Evolutionary conservation across 2,888 invertebrate species (phyloP).

Genomic region (Lasiommata megera): DNA sequence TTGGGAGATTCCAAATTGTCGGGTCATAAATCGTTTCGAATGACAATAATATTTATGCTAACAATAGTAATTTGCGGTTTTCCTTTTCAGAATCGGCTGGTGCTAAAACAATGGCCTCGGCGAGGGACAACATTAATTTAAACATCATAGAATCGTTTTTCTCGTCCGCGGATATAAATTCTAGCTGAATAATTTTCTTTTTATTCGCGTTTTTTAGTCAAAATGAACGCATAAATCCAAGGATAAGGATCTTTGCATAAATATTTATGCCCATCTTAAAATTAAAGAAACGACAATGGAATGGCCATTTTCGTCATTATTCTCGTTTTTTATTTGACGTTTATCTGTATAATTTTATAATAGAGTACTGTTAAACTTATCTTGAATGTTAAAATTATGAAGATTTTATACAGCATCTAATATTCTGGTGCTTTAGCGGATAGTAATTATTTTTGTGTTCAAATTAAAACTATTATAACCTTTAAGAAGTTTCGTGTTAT

Average conservation of each 20-base stretch:
- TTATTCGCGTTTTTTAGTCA: slow-evolving; percentile 37
- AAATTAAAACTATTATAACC: neutral
- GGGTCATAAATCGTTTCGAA: too few species aligned
- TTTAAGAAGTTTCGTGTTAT: too few species aligned
- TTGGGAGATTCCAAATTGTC: too few species aligned
- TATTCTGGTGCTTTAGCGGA: too few species aligned
- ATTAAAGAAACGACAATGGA: slow-evolving; percentile 32
- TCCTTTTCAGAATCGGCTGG: slow-evolving; percentile 12
- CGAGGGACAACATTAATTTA: slow-evolving; percentile 45
- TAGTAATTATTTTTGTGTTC: too few species aligned
- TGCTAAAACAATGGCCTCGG: slow-evolving; percentile 41
- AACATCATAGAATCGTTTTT: slow-evolving; percentile 46
- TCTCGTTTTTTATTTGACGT: slow-evolving; percentile 21
- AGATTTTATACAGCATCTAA: neutral
- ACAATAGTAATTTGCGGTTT: neutral
- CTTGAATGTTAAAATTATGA: slow-evolving; percentile 1
- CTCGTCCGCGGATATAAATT: slow-evolving; percentile 45
- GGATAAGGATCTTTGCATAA: slow-evolving; percentile 45
- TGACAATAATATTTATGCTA: neutral
- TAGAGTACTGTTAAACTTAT: neutral
- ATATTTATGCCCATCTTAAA: slow-evolving; percentile 42
- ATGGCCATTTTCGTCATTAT: slow-evolving; percentile 23
- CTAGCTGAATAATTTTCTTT: slow-evolving; percentile 38
- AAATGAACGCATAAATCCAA: slow-evolving; percentile 43
- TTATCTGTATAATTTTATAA: slow-evolving; percentile 14